Evolutionary conservation across 1,140 invertebrate genomes (phyloP), one percentile per base, ranked within the genome.

Genomic region (Heterodera carotae): DNA sequence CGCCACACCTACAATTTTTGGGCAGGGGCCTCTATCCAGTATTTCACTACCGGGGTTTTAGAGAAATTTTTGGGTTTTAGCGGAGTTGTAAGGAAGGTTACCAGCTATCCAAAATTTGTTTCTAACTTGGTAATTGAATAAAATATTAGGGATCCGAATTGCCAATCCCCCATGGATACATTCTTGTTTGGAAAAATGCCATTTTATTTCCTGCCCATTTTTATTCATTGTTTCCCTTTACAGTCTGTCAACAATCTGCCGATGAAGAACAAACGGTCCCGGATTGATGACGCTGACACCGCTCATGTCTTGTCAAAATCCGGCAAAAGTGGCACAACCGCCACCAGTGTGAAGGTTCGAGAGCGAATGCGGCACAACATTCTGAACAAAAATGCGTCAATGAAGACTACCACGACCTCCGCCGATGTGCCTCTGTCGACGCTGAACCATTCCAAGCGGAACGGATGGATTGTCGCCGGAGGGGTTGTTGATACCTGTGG

Each of bases 341-440:
- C 60, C n/a, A 62, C 8, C 29, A 29, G 33, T 66, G 62, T 31
- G 62, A 66, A 66, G 27, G 62, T 66, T 29, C 62, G 62, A 10
- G 62, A 66, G 33, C 62, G 62, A n/a, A 66, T 66, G 62, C 62
- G 62, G 29, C 27, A 66, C 62, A 31, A 29, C 62, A 66, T 66
- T 66, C 33, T 66, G 62, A 66, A 22, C 62, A 66, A 56, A 22
- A 56, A 66, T 25, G 62, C 62, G 22, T 66, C 62, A 29, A 4
- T 34, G 33, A 66, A 66, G 7, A 27, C 62, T 25, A 27, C 62
- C 15, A 4, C 62, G 25, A 10, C 62, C 0, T 15, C 48, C 22
- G 48, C 15, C 2, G 39, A 43, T 0, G 39, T 56, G 48, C 48
- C 15, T 12, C 48, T 22, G 0, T 15, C 48, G 48, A 1, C 48